Conservation (phyloP, 2,797 vertebrate species). For the Intellagama lesueurii region DNA sequence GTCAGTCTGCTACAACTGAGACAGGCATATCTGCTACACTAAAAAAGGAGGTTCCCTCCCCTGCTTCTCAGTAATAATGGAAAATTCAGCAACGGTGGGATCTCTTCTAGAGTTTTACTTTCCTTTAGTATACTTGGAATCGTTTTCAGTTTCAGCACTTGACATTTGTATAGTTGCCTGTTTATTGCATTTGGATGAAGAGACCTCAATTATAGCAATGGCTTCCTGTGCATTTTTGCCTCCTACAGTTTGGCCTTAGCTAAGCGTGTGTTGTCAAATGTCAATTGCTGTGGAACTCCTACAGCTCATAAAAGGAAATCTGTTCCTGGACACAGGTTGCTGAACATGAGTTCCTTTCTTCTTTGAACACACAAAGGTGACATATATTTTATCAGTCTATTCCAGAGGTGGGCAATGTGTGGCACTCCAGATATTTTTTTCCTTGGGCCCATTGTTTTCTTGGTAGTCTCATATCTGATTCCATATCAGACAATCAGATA, state of each 20-base stretch:
- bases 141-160: conserved; percentile 21
- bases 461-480: too few species aligned
- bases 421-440: not conserved
- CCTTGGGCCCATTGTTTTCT: too few species aligned
- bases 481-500: too few species aligned
- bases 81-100: conserved; percentile 1
- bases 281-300: not conserved
- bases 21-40: conserved; percentile 51
- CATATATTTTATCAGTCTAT: not conserved
- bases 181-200: not conserved
- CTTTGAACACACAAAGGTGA: not conserved
- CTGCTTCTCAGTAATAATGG: not conserved
- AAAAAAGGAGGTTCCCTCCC: conserved; percentile 28
- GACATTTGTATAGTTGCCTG: not conserved
- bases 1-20: conserved; percentile 25
- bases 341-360: not conserved
- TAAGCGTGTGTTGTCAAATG: not conserved
- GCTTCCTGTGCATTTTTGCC: not conserved
- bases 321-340: not conserved
- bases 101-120: conserved; percentile 23
- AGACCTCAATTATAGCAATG: not conserved
- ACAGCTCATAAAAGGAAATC: not conserved
- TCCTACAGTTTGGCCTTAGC: not conserved
- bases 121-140: not conserved
- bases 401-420: not conserved